Percentiles rank a stretch among this genome's conserved stretches.
Evolutionary conservation across 2,113 vertebrate genomes (phyloP).

Genomic region (Ctenomys sociabilis): DNA sequence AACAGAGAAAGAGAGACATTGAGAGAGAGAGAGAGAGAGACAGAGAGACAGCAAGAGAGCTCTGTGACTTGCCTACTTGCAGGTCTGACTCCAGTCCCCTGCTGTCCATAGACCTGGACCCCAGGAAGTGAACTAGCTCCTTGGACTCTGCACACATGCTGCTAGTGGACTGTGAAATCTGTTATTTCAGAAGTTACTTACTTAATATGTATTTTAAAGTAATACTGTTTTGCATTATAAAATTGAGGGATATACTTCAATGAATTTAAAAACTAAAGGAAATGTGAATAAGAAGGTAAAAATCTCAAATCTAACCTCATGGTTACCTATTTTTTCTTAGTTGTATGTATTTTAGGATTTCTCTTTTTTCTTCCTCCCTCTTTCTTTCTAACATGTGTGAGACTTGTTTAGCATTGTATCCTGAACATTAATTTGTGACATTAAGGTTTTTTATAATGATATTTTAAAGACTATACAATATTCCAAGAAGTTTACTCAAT

Average conservation of each 20-base stretch:
- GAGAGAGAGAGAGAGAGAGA: background rate
- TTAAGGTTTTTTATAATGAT: background rate
- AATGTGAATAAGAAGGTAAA: constrained; percentile 35
- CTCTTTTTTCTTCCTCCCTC: rapidly evolving
- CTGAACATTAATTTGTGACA: background rate
- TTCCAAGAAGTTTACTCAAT: background rate
- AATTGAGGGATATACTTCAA: background rate
- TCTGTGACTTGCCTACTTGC: background rate
- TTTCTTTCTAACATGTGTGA: background rate
- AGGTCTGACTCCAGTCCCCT: background rate
- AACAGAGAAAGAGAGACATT: background rate
- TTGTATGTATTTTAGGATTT: background rate
- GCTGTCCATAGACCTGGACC: background rate
- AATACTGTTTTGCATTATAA: constrained; percentile 25
- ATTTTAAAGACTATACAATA: background rate
- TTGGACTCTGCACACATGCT: background rate
- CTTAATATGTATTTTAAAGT: background rate
- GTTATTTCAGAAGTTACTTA: constrained; percentile 35
- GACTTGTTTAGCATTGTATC: background rate
- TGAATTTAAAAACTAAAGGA: constrained; percentile 39
- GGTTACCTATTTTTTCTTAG: background rate
- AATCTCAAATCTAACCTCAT: background rate
- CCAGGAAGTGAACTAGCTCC: background rate
- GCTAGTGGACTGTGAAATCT: background rate
- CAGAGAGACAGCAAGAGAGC: background rate